Evolutionary conservation across 2,113 vertebrate species (phyloP).

Genomic region (Carettochelys insculpta): DNA sequence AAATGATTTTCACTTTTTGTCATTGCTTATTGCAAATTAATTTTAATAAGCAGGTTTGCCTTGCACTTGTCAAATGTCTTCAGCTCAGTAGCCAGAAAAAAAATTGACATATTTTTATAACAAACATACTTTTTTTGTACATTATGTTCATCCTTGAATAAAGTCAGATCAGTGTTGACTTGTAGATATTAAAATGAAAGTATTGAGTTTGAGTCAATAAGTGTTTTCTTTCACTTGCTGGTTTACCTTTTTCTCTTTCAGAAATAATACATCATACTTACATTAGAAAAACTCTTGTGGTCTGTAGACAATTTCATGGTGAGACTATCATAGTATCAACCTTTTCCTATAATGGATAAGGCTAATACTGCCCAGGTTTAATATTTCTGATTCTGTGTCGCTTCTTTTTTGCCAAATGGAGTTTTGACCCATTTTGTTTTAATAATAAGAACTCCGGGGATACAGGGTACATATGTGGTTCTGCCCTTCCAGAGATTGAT

Average conservation of each 20-base stretch:
- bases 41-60: conserved; percentile 63
- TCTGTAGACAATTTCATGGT: not conserved
- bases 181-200: conserved; percentile 86
- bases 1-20: conserved; percentile 49
- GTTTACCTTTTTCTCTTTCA: conserved; percentile 58
- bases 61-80: conserved; percentile 75
- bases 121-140: conserved; percentile 84
- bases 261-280: not conserved
- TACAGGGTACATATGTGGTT: not conserved
- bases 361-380: not conserved
- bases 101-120: conserved; percentile 84
- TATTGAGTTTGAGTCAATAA: conserved; percentile 85
- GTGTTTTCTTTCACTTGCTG: conserved; percentile 80
- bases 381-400: not conserved
- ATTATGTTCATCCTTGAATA: conserved; percentile 84
- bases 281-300: not conserved
- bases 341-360: not conserved
- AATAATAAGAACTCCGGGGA: not conserved
- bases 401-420: not conserved
- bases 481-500: not conserved
- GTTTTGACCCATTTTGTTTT: not conserved
- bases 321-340: not conserved
- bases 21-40: conserved; percentile 53
- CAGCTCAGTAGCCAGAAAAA: conserved; percentile 72
- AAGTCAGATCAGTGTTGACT: conserved; percentile 84